Conservation (phyloP, 2,888 invertebrate genomes). For the Cantharis flavilabris region DNA sequence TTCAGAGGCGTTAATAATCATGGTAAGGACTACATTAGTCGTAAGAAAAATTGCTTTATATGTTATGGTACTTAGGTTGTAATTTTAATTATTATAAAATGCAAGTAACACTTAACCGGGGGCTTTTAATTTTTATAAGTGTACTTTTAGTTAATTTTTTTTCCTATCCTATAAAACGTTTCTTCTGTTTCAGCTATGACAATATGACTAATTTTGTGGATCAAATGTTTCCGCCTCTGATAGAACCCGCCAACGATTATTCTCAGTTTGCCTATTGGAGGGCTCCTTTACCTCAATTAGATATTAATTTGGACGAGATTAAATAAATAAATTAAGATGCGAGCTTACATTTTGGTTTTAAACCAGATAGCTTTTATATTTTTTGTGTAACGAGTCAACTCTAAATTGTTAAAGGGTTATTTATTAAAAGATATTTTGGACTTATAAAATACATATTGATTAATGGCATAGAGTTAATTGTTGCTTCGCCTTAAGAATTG, state of each 20-base stretch:
- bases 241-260: slow-evolving; percentile 71
- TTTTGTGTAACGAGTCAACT: neutral
- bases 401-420: neutral
- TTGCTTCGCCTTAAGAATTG: neutral
- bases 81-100: neutral
- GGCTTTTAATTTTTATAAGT: slow-evolving; percentile 10
- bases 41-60: neutral
- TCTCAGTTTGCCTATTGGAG: slow-evolving; percentile 94
- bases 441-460: neutral
- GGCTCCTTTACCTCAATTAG: slow-evolving; percentile 70
- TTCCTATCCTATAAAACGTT: slow-evolving; percentile 7
- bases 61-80: neutral
- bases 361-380: neutral
- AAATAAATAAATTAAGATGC: neutral
- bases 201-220: slow-evolving; percentile 94
- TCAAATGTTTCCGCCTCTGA: slow-evolving; percentile 90
- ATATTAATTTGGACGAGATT: neutral
- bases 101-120: slow-evolving; percentile 3
- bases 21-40: neutral
- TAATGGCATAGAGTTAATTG: neutral
- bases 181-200: slow-evolving; percentile 76
- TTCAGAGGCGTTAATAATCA: neutral
- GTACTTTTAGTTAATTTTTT: slow-evolving; percentile 12
- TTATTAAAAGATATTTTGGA: neutral
- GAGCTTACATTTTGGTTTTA: neutral